phyloP scores from a whole-genome alignment of 2,888 invertebrate species.

The Stomorhina lunata region DNA sequence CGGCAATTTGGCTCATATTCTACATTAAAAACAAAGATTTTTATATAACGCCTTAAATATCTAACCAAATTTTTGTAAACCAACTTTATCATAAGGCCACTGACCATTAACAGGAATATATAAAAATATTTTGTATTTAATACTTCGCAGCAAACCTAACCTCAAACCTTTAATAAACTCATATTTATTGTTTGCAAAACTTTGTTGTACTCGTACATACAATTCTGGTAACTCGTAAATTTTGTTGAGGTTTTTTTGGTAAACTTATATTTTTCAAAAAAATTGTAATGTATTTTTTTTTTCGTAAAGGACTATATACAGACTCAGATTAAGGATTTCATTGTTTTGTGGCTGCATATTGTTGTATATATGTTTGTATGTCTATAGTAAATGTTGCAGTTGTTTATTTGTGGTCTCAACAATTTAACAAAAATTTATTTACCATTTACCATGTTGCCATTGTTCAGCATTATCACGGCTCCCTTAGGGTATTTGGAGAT shows the following conservation, averaged over 20 bases:
- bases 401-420: constrained; percentile 65
- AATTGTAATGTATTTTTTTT: constrained; percentile 44
- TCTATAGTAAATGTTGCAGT: constrained; percentile 39
- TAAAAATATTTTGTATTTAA: background rate
- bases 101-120: constrained; percentile 42
- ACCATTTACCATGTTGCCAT: constrained; percentile 47
- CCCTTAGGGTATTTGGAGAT: background rate
- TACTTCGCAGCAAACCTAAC: constrained; percentile 31
- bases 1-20: too few relatives aligned
- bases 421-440: constrained; percentile 64
- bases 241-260: constrained; percentile 34
- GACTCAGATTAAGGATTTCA: constrained; percentile 60
- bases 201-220: constrained; percentile 48
- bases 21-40: too few relatives aligned
- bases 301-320: background rate
- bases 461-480: constrained; percentile 48
- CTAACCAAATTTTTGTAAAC: too few relatives aligned
- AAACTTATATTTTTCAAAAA: constrained; percentile 16
- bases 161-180: constrained; percentile 60
- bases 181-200: constrained; percentile 62
- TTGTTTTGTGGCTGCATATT: constrained; percentile 40
- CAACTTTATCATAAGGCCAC: too few relatives aligned
- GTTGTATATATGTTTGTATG: background rate
- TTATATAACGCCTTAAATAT: too few relatives aligned
- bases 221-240: constrained; percentile 60